phyloP scores from a whole-genome alignment of 2,888 invertebrate genomes.

The Polydrusus cervinus region DNA sequence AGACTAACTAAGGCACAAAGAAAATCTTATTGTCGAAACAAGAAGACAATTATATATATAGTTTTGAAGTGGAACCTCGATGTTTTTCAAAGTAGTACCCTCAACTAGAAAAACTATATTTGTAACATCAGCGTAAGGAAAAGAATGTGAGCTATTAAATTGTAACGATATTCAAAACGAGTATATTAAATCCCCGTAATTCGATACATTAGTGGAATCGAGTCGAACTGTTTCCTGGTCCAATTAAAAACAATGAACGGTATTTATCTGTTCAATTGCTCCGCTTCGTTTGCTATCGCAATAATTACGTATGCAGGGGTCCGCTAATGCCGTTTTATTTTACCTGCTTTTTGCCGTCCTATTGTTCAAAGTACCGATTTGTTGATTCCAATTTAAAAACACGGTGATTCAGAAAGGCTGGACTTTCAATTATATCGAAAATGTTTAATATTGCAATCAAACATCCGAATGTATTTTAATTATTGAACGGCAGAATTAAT shows the following conservation, averaged over 20 bases:
- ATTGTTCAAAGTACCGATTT: conserved; percentile 35
- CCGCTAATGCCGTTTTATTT: conserved; percentile 34
- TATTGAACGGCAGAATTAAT: too few relatives aligned
- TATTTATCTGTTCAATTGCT: conserved; percentile 52
- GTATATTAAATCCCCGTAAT: conserved; percentile 48
- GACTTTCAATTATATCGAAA: neutral
- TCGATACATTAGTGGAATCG: conserved; percentile 45
- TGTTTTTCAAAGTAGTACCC: too few relatives aligned
- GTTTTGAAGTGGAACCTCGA: too few relatives aligned
- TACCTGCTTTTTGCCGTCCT: conserved; percentile 40
- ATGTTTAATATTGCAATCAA: too few relatives aligned
- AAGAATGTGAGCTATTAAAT: conserved; percentile 19
- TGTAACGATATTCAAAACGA: conserved; percentile 27
- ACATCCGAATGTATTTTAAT: too few relatives aligned
- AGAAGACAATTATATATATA: too few relatives aligned
- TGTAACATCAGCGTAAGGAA: too few relatives aligned
- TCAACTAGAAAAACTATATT: too few relatives aligned
- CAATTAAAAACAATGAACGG: conserved; percentile 54
- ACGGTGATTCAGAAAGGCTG: conserved; percentile 2
- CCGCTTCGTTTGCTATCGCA: conserved; percentile 42
- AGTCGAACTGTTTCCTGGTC: conserved; percentile 52
- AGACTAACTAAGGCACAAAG: too few relatives aligned
- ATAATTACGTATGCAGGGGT: conserved; percentile 44
- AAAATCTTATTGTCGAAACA: too few relatives aligned
- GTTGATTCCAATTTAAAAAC: conserved; percentile 10